Base-by-base conservation (phyloP, 1,140 invertebrate genomes). In the Pseudomyrmex flavicornis region DNA sequence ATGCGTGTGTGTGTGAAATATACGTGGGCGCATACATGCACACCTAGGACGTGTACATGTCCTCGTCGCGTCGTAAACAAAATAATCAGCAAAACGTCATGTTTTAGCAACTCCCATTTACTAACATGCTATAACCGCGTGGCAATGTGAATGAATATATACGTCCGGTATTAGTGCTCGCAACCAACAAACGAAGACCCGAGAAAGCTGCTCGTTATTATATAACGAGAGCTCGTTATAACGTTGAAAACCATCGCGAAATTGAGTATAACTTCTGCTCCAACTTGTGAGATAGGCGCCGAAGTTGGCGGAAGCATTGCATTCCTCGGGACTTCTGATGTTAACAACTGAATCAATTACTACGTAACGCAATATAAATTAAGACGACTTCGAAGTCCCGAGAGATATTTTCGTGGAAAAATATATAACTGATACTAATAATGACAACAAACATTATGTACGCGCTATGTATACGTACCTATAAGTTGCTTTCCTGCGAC, bases 201-300 rank as follows among this genome's bases (percentile, higher is more conserved):
- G 90, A 91, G 86, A 88, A 84, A 89, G 86, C 85, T 85, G 91
- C 92, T 93, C 91, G 92, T 93, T 93, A 93, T 93, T 92, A 92
- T 92, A 91, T 93, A 93, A 93, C 92, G 90, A 92, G 92, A 93
- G 90, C 92, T 93, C 92, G 91, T 93, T 93, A 93, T 93, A 92
- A 92, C 90, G 91, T 90, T 90, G 89, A 82, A 82, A 82, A 82
- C 79, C 68, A 82, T 82, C 72, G 79, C 50, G 61, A 82, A 82
- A 82, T 82, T 82, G 79, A 62, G 69, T 82, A 80, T 80, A 80
- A 80, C 76, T 80, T 80, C 76, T 72, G 76, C 66, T 72, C 68
- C 76, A 80, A 80, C 66, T 80, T 80, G 76, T 66, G 76, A 80
- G 76, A 80, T 80, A 80, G 76, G 76, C 76, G 76, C 54, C 66